A percentile compares a stretch with the other conserved stretches of the same genome.
Conservation (phyloP, 2,888 invertebrate species). For the Apamea epomidion region DNA sequence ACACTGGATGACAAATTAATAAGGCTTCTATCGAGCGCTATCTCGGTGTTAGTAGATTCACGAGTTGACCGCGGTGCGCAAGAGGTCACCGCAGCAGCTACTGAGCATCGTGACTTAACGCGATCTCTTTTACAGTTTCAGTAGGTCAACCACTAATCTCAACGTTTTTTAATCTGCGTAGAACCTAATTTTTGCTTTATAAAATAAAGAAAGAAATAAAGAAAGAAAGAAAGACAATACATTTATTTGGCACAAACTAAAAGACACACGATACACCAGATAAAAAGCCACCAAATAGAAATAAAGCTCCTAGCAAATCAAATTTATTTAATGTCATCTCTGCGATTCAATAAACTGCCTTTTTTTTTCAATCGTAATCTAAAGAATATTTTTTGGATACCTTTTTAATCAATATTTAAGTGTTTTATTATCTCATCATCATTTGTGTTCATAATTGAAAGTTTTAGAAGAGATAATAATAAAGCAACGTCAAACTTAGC, state of each 20-base stretch:
- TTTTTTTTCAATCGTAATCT: not conserved
- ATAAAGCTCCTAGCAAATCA: not conserved
- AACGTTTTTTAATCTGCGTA: constrained; percentile 5
- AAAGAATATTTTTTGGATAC: not conserved
- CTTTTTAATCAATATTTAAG: not conserved
- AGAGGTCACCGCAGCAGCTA: constrained; percentile 57
- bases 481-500: constrained; percentile 18
- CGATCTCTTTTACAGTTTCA: constrained; percentile 42
- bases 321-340: too few relatives aligned
- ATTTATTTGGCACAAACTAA: too few relatives aligned
- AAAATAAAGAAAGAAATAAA: not conserved
- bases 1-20: constrained; percentile 66
- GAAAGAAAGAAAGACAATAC: too few relatives aligned
- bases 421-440: constrained; percentile 3
- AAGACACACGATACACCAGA: too few relatives aligned
- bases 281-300: too few relatives aligned
- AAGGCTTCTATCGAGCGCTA: constrained; percentile 64
- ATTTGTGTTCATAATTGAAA: constrained; percentile 15
- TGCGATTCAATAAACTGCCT: not conserved
- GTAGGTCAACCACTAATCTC: constrained; percentile 42
- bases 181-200: not conserved
- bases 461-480: constrained; percentile 14
- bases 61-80: constrained; percentile 65
- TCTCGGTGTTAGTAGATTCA: constrained; percentile 64
- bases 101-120: constrained; percentile 49